Base-by-base conservation (phyloP, 2,113 vertebrate genomes). In the Hyla sarda region DNA sequence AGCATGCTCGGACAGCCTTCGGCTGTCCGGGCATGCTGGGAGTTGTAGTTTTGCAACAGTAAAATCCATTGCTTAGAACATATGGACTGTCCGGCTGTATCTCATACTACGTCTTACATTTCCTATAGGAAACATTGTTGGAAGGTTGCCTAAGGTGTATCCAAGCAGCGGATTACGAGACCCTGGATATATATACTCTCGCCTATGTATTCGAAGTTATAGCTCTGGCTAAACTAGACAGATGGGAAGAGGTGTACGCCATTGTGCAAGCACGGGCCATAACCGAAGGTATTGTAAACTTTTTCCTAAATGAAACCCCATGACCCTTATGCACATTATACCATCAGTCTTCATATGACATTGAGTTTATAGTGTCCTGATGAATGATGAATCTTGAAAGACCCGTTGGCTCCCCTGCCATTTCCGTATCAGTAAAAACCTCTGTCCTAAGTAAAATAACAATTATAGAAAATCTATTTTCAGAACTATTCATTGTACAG, bases 161-260 rank as follows among this genome's bases (percentile, higher is more conserved):
- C 28, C 65, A 8, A 9, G 17, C 1, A 19, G 65, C 17, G 17
- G 65, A 69, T 34, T 34, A 32, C 1, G 2, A 2, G 1, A 17
- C 65, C 17, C 14, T 34, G 67, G 14, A 71, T 10, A 41, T 3
- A 3, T 37, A 23, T 16, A 37, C 67, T 2, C 19, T 71, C 1
- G 32, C 67, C 4, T 23, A 23, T 13, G 10, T 41, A 1, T 71
- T 11, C 11, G 1, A 41, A 37, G 32, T 34, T 23, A 34, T 19
- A 41, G 67, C 67, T 6, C 5, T 71, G 32, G 13, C 12, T 37
- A 3, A 71, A 23, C 8, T 71, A 71, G 3, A 12, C 6, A 37
- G 37, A 3, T 37, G 7, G 8, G 10, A 71, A 0, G 5, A 0
- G 0, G 3, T 41, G 10, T 23, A 11, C 2, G 11, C 0, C 7